A percentile compares a stretch with the other conserved stretches of the same genome.
Conservation (phyloP, 2,797 vertebrate genomes). For the Trachops cirrhosus region DNA sequence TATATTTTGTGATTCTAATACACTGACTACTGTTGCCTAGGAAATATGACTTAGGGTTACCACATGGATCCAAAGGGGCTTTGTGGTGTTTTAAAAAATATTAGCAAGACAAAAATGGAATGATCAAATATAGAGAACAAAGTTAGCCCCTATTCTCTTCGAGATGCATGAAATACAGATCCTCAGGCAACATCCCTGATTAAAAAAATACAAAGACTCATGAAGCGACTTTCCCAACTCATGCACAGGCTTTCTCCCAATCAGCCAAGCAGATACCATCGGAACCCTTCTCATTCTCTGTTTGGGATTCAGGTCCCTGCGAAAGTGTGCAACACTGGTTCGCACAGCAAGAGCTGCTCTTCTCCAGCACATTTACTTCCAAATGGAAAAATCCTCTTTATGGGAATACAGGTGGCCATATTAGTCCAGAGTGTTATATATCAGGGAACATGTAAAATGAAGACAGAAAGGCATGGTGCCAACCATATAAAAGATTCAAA, state of each 20-base stretch:
- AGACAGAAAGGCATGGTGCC: background rate
- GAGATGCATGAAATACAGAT: conserved; percentile 40
- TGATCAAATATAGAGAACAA: conserved; percentile 42
- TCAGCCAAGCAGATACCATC: background rate
- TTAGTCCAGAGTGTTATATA: background rate
- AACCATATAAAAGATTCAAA: background rate
- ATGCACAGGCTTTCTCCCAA: background rate
- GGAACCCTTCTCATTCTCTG: background rate
- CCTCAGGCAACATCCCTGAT: background rate
- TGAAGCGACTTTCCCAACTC: background rate
- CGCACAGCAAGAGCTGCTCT: background rate
- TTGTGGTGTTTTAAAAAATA: conserved; percentile 63
- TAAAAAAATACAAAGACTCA: conserved; percentile 12
- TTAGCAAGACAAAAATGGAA: conserved; percentile 60
- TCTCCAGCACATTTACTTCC: background rate
- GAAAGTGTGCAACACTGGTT: background rate
- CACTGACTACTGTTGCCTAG: conserved; percentile 65
- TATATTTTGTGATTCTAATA: conserved; percentile 45
- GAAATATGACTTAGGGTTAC: conserved; percentile 65
- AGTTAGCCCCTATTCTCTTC: background rate
- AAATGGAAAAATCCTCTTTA: background rate
- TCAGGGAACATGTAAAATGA: background rate
- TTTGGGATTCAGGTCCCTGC: background rate
- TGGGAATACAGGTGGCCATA: background rate
- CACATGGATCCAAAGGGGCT: conserved; percentile 29